Conservation (phyloP, 2,113 vertebrate species). For the Salvelinus namaycush region DNA sequence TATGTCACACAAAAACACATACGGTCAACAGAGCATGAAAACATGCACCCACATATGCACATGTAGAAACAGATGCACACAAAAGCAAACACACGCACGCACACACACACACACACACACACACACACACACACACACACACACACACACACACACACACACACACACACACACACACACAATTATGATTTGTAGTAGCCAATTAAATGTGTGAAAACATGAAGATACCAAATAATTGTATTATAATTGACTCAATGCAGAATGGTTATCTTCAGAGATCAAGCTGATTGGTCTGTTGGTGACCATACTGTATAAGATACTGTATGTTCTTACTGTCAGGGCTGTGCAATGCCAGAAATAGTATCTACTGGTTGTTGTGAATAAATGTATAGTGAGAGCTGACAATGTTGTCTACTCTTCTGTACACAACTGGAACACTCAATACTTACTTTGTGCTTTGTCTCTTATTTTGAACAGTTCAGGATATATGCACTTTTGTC, state of each 20-base stretch:
- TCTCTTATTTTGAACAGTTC: constrained; percentile 68
- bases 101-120: constrained; percentile 13
- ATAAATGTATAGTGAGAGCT: background rate
- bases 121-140: constrained; percentile 16
- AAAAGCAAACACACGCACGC: too few relatives aligned
- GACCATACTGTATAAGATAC: background rate
- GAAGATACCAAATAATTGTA: constrained; percentile 42
- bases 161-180: background rate
- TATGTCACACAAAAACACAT: too few relatives aligned
- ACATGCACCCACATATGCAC: too few relatives aligned
- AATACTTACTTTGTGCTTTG: background rate
- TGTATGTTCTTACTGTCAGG: background rate
- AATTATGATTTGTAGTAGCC: constrained; percentile 53
- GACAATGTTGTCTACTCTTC: background rate
- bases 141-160: constrained; percentile 10
- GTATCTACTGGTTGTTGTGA: background rate
- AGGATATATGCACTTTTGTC: constrained; percentile 55
- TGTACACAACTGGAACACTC: background rate
- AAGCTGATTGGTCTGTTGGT: background rate
- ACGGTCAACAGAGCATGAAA: too few relatives aligned
- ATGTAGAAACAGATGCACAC: too few relatives aligned
- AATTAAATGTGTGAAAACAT: constrained; percentile 77
- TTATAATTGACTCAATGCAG: constrained; percentile 23
- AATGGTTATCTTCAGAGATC: constrained; percentile 12
- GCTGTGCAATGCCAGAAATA: background rate